Conservation (phyloP, 2,797 vertebrate genomes). For the Borostomias antarcticus region DNA sequence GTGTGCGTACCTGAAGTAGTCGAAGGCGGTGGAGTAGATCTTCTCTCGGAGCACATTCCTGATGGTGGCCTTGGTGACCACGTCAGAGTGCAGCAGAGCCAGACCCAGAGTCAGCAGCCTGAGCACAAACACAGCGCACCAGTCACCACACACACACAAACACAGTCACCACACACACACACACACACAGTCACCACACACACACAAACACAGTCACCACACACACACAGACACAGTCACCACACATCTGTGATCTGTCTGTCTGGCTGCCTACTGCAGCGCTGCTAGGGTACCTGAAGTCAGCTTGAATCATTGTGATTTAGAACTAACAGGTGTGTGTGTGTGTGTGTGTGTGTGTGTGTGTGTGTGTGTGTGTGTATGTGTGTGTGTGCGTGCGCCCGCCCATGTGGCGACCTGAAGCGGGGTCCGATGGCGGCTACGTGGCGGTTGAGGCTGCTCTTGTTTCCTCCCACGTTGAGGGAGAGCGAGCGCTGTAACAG, state of each 20-base stretch:
- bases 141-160: neutral
- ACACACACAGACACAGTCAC: constrained; percentile 2
- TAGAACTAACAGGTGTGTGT: neutral
- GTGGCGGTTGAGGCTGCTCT: constrained; percentile 90
- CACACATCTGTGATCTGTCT: neutral
- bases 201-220: neutral
- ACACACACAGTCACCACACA: neutral
- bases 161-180: neutral
- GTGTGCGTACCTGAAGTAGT: constrained; percentile 96
- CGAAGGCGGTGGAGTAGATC: constrained; percentile 96
- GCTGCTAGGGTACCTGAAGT: neutral
- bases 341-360: neutral
- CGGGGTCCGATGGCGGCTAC: constrained; percentile 94
- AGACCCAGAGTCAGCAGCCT: constrained; percentile 93
- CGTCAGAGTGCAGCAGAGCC: constrained; percentile 91
- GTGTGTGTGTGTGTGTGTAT: neutral
- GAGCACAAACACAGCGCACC: neutral
- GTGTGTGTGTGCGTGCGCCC: neutral
- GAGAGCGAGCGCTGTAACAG: constrained; percentile 92
- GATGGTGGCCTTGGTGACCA: constrained; percentile 93
- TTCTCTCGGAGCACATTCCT: constrained; percentile 95
- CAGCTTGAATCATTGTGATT: neutral
- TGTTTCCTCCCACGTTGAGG: constrained; percentile 86
- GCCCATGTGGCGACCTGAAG: constrained; percentile 87
- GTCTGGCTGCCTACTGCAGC: neutral